phyloP scores from a whole-genome alignment of 2,888 invertebrate genomes.

The Platypus cylindrus region DNA sequence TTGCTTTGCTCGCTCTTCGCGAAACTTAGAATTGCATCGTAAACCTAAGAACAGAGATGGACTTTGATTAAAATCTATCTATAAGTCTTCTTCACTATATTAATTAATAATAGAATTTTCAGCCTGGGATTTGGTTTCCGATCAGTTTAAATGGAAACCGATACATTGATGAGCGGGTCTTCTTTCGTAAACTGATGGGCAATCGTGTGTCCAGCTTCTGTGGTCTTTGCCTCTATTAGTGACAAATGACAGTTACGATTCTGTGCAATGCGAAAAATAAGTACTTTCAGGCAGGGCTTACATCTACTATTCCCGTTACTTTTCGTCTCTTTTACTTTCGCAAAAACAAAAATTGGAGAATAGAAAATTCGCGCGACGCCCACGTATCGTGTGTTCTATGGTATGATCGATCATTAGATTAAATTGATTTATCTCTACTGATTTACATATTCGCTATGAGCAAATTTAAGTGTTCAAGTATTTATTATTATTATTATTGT shows the following conservation, averaged over 20 bases:
- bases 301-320: slow-evolving; percentile 12
- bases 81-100: too few species aligned
- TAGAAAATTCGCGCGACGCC: slow-evolving; percentile 9
- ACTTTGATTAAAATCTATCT: too few species aligned
- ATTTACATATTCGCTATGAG: slow-evolving; percentile 11
- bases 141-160: too few species aligned
- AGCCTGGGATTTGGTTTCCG: too few species aligned
- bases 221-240: too few species aligned
- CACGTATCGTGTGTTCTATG: slow-evolving; percentile 9
- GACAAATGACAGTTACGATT: too few species aligned
- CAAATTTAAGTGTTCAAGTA: too few species aligned
- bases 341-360: slow-evolving; percentile 2
- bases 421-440: slow-evolving; percentile 8
- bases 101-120: too few species aligned
- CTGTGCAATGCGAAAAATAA: slow-evolving; percentile 6
- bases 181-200: too few species aligned
- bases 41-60: slow-evolving; percentile 2
- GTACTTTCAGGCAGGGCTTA: slow-evolving; percentile 7
- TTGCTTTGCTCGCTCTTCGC: slow-evolving; percentile 7
- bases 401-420: slow-evolving; percentile 11
- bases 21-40: slow-evolving; percentile 5
- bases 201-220: too few species aligned
- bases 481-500: too few species aligned
- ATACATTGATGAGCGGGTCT: too few species aligned
- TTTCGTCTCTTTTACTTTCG: slow-evolving; percentile 2